Percentiles rank a stretch among this genome's conserved stretches.
Evolutionary conservation across 2,888 invertebrate species (phyloP).

Genomic region (Pseudolycoriella hygida): DNA sequence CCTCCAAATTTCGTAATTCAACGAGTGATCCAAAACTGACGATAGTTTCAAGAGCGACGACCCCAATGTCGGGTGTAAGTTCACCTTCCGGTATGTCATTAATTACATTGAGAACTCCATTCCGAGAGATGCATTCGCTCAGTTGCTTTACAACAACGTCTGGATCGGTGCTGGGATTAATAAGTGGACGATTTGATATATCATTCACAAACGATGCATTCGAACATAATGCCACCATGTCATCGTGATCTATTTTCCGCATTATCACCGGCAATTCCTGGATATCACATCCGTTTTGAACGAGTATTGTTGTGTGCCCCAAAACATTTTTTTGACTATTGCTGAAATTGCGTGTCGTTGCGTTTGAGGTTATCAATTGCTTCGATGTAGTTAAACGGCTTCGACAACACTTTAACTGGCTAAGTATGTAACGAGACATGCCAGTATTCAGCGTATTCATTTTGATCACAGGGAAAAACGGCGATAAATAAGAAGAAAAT

Average conservation of each 20-base stretch:
- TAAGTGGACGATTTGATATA: background rate
- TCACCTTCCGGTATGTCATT: slow-evolving; percentile 30
- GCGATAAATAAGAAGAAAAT: background rate
- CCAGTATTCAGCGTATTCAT: background rate
- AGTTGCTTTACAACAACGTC: slow-evolving; percentile 14
- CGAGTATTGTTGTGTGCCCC: slow-evolving; percentile 33
- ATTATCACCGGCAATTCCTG: slow-evolving; percentile 50
- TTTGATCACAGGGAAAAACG: background rate
- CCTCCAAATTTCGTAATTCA: slow-evolving; percentile 9
- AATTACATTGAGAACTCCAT: slow-evolving; percentile 25
- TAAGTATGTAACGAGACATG: slow-evolving; percentile 8
- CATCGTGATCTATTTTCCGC: slow-evolving; percentile 28
- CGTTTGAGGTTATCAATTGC: background rate
- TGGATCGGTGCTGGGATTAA: slow-evolving; percentile 6
- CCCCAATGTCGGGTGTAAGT: slow-evolving; percentile 29
- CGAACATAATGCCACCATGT: slow-evolving; percentile 22
- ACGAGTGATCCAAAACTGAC: slow-evolving; percentile 27
- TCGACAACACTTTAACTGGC: slow-evolving; percentile 5
- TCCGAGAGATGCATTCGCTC: slow-evolving; percentile 18
- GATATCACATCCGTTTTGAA: slow-evolving; percentile 48
- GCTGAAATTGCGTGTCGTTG: slow-evolving; percentile 3
- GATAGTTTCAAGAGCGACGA: slow-evolving; percentile 29
- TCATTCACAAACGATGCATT: slow-evolving; percentile 2
- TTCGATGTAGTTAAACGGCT: slow-evolving; percentile 4
- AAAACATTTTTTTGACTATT: slow-evolving; percentile 10